phyloP scores from a whole-genome alignment of 2,797 vertebrate species.

The Adrianichthys oophorus region DNA sequence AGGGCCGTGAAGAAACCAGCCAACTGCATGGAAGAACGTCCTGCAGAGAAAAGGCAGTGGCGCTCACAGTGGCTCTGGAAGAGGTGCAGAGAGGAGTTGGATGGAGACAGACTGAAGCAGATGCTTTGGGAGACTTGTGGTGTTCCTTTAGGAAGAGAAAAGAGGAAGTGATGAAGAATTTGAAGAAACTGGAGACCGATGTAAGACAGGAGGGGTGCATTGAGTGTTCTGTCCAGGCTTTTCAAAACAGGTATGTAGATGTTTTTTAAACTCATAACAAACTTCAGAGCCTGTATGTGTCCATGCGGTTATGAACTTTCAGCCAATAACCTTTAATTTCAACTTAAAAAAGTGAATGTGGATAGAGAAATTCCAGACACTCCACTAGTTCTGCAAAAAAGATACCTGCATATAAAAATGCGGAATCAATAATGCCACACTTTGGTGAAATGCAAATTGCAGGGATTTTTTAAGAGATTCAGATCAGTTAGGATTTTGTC shows the following conservation, averaged over 20 bases:
- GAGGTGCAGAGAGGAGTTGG: slow-evolving; percentile 82
- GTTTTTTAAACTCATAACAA: neutral
- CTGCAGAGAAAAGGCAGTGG: slow-evolving; percentile 81
- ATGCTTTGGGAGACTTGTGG: slow-evolving; percentile 82
- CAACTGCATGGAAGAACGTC: slow-evolving; percentile 82
- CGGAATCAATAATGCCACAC: no score
- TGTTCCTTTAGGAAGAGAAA: slow-evolving; percentile 85
- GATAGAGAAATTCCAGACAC: no score
- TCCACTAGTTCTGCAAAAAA: no score
- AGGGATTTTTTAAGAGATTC: no score
- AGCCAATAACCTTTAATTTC: no score
- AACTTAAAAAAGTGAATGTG: no score
- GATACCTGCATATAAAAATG: no score
- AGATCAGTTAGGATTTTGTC: no score
- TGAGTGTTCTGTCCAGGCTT: slow-evolving; percentile 83
- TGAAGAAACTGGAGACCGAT: slow-evolving; percentile 86
- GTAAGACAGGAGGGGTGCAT: slow-evolving; percentile 74
- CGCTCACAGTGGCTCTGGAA: slow-evolving; percentile 78
- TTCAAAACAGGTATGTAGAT: slow-evolving; percentile 89
- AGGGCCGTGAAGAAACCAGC: slow-evolving; percentile 74
- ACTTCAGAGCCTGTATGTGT: no score
- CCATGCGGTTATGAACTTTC: no score
- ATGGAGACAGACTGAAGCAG: slow-evolving; percentile 87
- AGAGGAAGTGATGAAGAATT: slow-evolving; percentile 84
- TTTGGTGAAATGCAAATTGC: no score